These are phyloP conservation scores for Petrolisthes manimaculis DNA, from an alignment of 2,888 invertebrate genomes.

Conservation along the genomic window DNA sequence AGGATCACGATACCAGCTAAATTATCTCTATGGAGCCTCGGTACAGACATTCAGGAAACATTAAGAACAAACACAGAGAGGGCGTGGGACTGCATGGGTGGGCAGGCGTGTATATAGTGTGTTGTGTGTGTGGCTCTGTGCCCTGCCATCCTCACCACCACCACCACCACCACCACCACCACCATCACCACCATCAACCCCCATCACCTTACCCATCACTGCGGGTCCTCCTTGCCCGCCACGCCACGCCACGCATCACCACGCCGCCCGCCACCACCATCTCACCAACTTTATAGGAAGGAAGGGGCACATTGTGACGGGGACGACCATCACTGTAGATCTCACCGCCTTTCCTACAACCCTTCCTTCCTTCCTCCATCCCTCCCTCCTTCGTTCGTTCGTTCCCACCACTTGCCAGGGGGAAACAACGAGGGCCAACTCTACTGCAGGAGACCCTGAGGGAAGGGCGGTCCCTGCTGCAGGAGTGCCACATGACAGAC, in stretches of 20 bases:
- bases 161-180: slow-evolving; percentile 6
- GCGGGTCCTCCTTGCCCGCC: slow-evolving; percentile 34
- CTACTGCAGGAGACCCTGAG: slow-evolving; percentile 10
- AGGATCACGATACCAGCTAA: slow-evolving; percentile 56
- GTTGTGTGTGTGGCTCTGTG: background rate
- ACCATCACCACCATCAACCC: slow-evolving; percentile 4
- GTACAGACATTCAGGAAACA: slow-evolving; percentile 61
- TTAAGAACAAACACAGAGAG: slow-evolving; percentile 62
- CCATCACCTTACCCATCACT: slow-evolving; percentile 1
- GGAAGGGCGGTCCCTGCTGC: background rate
- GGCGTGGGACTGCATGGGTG: slow-evolving; percentile 16
- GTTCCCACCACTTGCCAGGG: slow-evolving; percentile 2
- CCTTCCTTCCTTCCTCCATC: no score
- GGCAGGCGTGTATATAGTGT: slow-evolving; percentile 12
- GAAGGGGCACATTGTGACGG: background rate
- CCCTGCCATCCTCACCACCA: slow-evolving; percentile 16
- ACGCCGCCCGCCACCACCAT: slow-evolving; percentile 3
- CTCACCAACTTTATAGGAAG: background rate
- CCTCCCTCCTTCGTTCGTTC: background rate
- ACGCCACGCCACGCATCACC: slow-evolving; percentile 10
- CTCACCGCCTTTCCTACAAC: background rate
- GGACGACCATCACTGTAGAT: background rate
- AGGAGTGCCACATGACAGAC: background rate
- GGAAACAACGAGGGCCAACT: background rate
- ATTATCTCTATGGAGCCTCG: slow-evolving; percentile 53